phyloP scores from a whole-genome alignment of 2,888 invertebrate genomes.

The Lithophane semibrunnea region DNA sequence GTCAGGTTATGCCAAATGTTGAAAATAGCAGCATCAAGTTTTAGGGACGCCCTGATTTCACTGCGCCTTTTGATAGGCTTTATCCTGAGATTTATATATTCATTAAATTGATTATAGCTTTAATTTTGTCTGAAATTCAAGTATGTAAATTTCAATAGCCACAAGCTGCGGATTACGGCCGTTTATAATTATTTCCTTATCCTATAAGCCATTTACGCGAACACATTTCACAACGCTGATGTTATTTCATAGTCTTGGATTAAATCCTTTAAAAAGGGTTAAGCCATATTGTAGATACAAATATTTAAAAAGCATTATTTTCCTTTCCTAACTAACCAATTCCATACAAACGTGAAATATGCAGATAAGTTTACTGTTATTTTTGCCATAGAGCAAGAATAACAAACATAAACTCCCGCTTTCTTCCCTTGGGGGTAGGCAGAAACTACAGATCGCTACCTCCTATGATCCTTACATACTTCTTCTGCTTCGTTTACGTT shows the following conservation, averaged over 20 bases:
- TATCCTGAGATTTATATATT: neutral
- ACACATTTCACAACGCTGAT: neutral
- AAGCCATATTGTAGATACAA: too few species aligned
- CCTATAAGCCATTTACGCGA: neutral
- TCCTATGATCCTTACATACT: too few species aligned
- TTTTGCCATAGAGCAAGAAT: neutral
- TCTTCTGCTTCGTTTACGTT: too few species aligned
- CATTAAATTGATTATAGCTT: neutral
- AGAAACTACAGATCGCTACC: too few species aligned
- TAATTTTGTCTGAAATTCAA: neutral
- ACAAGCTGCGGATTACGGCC: neutral
- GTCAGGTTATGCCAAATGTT: neutral
- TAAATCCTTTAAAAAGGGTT: neutral
- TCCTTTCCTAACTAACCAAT: neutral
- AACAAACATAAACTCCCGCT: neutral
- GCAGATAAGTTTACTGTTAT: neutral
- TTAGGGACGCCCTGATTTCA: neutral
- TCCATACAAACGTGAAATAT: neutral
- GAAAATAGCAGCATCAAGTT: neutral
- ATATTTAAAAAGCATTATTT: neutral
- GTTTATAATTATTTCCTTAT: constrained; percentile 13
- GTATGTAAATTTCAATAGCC: neutral
- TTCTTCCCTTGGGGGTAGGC: too few species aligned
- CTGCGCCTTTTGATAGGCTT: too few species aligned
- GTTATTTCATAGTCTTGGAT: neutral